Evolutionary conservation across 2,113 vertebrate genomes (phyloP).

Genomic region (Mus pahari): DNA sequence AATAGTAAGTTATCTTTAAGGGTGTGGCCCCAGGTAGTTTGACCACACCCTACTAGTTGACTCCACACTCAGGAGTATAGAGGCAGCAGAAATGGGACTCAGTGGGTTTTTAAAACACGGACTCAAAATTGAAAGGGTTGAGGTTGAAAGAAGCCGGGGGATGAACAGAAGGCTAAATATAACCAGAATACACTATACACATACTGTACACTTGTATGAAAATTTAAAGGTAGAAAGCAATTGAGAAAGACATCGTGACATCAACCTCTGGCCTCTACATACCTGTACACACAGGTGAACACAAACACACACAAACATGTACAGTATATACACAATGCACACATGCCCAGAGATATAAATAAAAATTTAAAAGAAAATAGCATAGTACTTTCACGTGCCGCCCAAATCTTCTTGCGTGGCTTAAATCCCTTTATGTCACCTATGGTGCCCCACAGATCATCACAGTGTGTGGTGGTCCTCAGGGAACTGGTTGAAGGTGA

Average conservation of each 20-base stretch:
- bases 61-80: too few species aligned
- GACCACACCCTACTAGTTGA: neutral
- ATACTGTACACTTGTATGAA: neutral
- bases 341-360: neutral
- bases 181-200: neutral
- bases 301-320: neutral
- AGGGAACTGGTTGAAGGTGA: neutral
- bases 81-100: neutral
- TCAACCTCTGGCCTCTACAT: neutral
- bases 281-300: neutral
- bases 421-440: too few species aligned
- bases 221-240: neutral
- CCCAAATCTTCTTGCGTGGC: neutral
- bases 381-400: too few species aligned
- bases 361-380: neutral
- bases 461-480: too few species aligned
- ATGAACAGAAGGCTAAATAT: neutral
- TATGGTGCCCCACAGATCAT: neutral
- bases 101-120: neutral
- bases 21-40: neutral
- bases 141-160: neutral
- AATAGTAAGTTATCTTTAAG: neutral
- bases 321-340: neutral
- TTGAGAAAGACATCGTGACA: neutral
- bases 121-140: neutral